Evolutionary conservation across 2,797 vertebrate species (phyloP).

Genomic region (Capromys pilorides): DNA sequence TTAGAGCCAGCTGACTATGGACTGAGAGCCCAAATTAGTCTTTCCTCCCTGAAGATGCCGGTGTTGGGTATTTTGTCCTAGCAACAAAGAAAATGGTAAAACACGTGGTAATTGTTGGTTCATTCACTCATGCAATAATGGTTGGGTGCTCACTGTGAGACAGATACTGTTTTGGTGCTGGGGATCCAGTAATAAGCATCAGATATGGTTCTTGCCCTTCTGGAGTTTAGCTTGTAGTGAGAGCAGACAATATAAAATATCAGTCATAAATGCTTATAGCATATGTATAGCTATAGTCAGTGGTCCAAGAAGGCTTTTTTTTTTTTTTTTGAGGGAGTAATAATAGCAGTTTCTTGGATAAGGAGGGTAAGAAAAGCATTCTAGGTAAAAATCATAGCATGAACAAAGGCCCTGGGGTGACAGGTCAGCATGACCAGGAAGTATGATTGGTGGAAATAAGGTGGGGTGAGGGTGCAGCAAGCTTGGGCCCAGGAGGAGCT

Average conservation of each 20-base stretch:
- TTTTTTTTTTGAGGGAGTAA: neutral
- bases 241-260: neutral
- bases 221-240: neutral
- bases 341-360: neutral
- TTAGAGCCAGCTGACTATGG: neutral
- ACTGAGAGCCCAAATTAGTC: neutral
- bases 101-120: neutral
- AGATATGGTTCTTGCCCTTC: neutral
- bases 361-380: neutral
- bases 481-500: neutral
- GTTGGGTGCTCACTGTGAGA: neutral
- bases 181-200: neutral
- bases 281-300: neutral
- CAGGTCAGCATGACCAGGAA: neutral
- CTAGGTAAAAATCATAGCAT: neutral
- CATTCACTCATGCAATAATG: neutral
- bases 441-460: neutral
- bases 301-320: neutral
- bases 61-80: neutral
- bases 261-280: too few relatives aligned
- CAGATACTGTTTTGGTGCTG: neutral
- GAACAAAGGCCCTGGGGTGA: conserved; percentile 21
- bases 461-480: neutral
- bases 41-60: neutral
- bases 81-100: neutral